These are phyloP conservation scores for Drosophila pseudoobscura DNA, from an alignment of 1,140 invertebrate genomes.

Conservation along the genomic window DNA sequence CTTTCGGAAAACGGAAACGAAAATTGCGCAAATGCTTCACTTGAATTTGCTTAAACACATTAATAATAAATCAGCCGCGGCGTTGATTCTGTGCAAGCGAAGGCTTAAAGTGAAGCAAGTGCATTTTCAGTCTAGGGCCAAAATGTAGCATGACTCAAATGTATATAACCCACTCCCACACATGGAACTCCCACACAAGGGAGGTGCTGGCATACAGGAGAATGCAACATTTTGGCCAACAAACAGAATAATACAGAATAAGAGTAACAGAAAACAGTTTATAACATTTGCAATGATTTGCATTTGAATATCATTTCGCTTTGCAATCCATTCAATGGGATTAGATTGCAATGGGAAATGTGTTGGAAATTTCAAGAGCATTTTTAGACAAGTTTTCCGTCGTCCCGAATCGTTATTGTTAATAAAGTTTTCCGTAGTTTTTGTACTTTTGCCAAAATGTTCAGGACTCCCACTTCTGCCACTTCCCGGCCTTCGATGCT, in stretches of 20 bases:
- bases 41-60: slow-evolving; percentile 53
- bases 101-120: slow-evolving; percentile 44
- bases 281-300: slow-evolving; percentile 66
- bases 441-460: slow-evolving; percentile 6
- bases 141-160: slow-evolving; percentile 65
- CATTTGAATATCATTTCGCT: slow-evolving; percentile 44
- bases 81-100: slow-evolving; percentile 65
- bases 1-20: slow-evolving; percentile 43
- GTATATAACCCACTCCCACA: slow-evolving; percentile 35
- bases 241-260: slow-evolving; percentile 9
- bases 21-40: slow-evolving; percentile 62
- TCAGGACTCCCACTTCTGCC: too few relatives aligned
- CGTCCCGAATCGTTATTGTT: slow-evolving; percentile 12
- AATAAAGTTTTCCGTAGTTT: slow-evolving; percentile 40
- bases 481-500: slow-evolving; percentile 83
- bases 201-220: slow-evolving; percentile 55
- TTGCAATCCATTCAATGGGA: slow-evolving; percentile 35
- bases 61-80: slow-evolving; percentile 72
- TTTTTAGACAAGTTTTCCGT: slow-evolving; percentile 8
- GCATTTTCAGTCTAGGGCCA: slow-evolving; percentile 63
- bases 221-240: slow-evolving; percentile 47
- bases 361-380: slow-evolving; percentile 8
- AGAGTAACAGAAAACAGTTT: slow-evolving; percentile 39
- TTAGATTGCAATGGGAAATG: slow-evolving; percentile 38
- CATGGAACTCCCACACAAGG: slow-evolving; percentile 2